A percentile compares a stretch with the other conserved stretches of the same genome.
Conservation (phyloP, 2,888 invertebrate species). For the Drosophila monieri region DNA sequence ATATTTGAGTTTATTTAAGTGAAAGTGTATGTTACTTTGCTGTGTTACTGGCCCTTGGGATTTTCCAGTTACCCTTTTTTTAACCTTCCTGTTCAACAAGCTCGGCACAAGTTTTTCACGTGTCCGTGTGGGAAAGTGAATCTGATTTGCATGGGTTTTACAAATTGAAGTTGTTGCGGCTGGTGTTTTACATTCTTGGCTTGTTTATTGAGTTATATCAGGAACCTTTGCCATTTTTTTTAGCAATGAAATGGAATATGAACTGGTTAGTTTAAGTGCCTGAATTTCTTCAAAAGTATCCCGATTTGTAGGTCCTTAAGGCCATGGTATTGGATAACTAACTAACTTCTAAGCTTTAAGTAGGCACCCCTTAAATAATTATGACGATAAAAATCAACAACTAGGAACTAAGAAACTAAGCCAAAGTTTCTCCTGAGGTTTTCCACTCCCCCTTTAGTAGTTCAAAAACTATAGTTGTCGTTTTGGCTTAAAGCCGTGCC, state of each 20-base stretch:
- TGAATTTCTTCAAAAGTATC: neutral
- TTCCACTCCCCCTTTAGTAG: neutral
- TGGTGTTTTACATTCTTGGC: constrained; percentile 31
- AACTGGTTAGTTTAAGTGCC: neutral
- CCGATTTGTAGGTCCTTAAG: neutral
- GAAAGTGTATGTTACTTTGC: neutral
- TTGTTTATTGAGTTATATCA: constrained; percentile 42
- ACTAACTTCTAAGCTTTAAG: neutral
- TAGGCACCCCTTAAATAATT: constrained; percentile 11
- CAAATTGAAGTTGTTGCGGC: constrained; percentile 48
- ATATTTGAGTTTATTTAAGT: constrained; percentile 48
- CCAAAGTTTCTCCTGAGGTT: constrained; percentile 4
- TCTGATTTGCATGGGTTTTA: constrained; percentile 62
- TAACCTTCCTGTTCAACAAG: constrained; percentile 32
- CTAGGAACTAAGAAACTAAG: neutral
- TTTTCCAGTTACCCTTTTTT: constrained; percentile 5
- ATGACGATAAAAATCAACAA: constrained; percentile 4
- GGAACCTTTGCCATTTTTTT: neutral
- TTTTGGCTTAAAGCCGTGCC: neutral
- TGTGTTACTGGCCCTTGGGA: neutral
- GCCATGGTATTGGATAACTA: neutral
- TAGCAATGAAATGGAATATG: neutral
- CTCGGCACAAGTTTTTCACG: constrained; percentile 26
- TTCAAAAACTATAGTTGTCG: neutral
- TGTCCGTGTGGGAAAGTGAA: constrained; percentile 33